Conservation (phyloP, 2,888 invertebrate species). For the Troglohyphantes excavatus region DNA sequence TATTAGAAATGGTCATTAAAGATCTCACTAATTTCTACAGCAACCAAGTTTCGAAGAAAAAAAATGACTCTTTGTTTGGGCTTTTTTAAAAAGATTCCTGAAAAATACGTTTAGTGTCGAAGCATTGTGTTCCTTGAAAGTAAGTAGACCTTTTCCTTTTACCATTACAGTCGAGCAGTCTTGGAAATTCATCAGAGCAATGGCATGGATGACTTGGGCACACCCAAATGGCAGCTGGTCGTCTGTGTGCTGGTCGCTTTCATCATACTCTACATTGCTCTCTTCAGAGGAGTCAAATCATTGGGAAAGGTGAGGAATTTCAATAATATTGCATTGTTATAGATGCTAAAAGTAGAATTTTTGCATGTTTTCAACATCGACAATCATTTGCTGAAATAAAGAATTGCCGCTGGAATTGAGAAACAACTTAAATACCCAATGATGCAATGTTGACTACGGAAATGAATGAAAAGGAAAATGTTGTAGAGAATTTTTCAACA, state of each 20-base stretch:
- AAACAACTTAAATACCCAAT: too few species aligned
- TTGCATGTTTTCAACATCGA: too few species aligned
- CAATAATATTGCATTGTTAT: too few species aligned
- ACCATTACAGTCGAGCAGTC: slow-evolving; percentile 87
- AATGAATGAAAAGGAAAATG: too few species aligned
- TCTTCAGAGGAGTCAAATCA: slow-evolving; percentile 93
- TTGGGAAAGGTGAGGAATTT: slow-evolving; percentile 86
- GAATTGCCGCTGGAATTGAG: too few species aligned
- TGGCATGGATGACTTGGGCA: slow-evolving; percentile 89
- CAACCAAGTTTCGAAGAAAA: too few species aligned
- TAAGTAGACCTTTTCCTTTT: slow-evolving; percentile 69
- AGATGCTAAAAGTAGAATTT: too few species aligned
- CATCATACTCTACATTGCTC: slow-evolving; percentile 89
- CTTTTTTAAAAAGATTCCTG: neutral
- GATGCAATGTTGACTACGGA: too few species aligned
- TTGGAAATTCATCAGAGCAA: slow-evolving; percentile 89
- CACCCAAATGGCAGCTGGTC: slow-evolving; percentile 89
- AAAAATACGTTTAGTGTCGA: neutral
- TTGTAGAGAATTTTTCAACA: too few species aligned
- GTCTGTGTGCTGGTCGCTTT: slow-evolving; percentile 89
- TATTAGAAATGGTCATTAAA: neutral
- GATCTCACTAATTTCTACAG: too few species aligned
- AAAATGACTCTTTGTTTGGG: too few species aligned
- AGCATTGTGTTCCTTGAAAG: slow-evolving; percentile 36
- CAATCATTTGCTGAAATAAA: too few species aligned